Conservation (phyloP, 2,113 vertebrate genomes). For the Hemicordylus capensis region DNA sequence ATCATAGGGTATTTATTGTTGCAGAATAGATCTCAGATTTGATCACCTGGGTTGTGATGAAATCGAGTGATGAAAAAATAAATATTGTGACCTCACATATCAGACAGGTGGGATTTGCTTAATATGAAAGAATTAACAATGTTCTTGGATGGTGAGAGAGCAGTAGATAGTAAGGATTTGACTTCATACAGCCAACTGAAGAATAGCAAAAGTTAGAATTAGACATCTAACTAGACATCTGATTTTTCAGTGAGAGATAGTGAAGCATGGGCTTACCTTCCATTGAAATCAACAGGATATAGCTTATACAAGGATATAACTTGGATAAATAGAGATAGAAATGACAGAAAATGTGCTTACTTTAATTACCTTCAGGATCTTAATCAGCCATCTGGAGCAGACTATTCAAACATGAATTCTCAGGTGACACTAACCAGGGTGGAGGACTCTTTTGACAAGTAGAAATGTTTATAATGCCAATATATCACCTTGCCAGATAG, state of each 20-base stretch:
- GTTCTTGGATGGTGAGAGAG: accelerated
- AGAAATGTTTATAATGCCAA: constrained; percentile 29
- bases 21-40: too few species aligned
- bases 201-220: constrained; percentile 14
- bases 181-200: neutral
- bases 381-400: accelerated
- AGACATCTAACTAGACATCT: too few species aligned
- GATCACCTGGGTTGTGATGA: too few species aligned
- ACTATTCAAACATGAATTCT: neutral
- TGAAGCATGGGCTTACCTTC: too few species aligned
- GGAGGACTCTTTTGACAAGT: neutral
- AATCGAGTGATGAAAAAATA: too few species aligned
- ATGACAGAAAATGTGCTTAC: too few species aligned
- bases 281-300: too few species aligned
- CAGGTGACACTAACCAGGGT: neutral
- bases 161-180: neutral
- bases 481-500: constrained; percentile 51
- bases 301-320: too few species aligned
- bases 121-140: neutral
- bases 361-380: too few species aligned
- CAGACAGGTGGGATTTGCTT: neutral
- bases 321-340: too few species aligned
- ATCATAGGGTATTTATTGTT: too few species aligned
- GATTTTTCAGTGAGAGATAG: too few species aligned
- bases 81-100: neutral